A percentile compares a stretch with the other conserved stretches of the same genome.
Conservation (phyloP, 2,113 vertebrate species). For the Nestor notabilis region DNA sequence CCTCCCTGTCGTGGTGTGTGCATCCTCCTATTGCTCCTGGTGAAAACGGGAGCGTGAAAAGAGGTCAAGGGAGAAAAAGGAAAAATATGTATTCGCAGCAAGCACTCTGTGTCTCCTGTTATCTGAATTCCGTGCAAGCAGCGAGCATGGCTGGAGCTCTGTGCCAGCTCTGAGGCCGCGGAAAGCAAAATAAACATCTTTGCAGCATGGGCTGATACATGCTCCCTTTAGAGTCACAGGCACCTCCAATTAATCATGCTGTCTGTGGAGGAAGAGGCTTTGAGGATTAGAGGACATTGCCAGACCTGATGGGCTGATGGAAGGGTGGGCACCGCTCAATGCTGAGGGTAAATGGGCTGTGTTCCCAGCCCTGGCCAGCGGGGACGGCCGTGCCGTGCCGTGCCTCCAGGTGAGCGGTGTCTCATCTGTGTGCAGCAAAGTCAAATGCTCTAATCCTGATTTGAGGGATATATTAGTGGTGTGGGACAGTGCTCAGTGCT, state of each 20-base stretch:
- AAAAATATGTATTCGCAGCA: not conserved
- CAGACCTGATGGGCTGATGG: not conserved
- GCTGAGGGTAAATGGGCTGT: not conserved
- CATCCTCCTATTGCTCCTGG: conserved; percentile 11
- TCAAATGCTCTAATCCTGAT: not conserved
- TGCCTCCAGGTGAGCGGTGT: not conserved
- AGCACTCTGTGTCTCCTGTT: not conserved
- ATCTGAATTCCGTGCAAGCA: not conserved
- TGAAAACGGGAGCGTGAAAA: conserved; percentile 18
- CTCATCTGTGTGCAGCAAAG: not conserved
- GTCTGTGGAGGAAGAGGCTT: conserved; percentile 5
- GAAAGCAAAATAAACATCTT: conserved; percentile 59
- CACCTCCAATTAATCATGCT: conserved; percentile 48
- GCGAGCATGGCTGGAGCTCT: not conserved
- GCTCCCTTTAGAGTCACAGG: not conserved
- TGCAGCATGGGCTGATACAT: not conserved
- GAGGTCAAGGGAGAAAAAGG: conserved; percentile 41
- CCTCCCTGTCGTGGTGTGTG: not conserved
- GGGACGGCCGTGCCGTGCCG: fast-evolving
- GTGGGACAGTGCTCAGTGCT: not conserved
- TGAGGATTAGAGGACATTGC: not conserved
- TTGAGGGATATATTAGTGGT: not conserved
- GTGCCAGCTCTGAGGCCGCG: not conserved
- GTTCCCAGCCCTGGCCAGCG: not conserved
- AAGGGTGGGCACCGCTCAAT: not conserved